Percentiles rank a stretch among this genome's conserved stretches.
These are phyloP conservation scores for Trichogramma dendrolimi DNA, from an alignment of 2,888 invertebrate genomes.

Conservation along the genomic window DNA sequence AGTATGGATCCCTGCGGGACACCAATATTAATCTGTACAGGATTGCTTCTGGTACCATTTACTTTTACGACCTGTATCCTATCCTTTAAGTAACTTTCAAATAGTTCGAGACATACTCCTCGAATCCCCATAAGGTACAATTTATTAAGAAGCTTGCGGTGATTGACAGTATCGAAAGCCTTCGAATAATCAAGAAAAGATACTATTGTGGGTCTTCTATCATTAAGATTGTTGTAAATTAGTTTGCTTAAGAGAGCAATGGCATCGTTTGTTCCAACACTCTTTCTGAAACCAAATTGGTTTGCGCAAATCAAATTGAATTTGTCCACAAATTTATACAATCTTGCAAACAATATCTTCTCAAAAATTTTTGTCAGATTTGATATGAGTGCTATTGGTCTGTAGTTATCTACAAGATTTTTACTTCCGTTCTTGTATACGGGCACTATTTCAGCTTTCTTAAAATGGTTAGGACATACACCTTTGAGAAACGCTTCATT, in stretches of 20 bases:
- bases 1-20: constrained; percentile 20
- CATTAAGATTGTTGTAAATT: constrained; percentile 23
- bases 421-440: constrained; percentile 24
- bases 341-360: constrained; percentile 24
- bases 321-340: constrained; percentile 12
- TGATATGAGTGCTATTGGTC: constrained; percentile 27
- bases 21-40: background rate
- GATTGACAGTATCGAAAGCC: constrained; percentile 23
- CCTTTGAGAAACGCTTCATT: background rate
- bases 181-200: constrained; percentile 27
- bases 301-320: constrained; percentile 6
- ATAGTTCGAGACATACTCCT: background rate
- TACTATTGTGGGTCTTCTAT: constrained; percentile 19
- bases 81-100: constrained; percentile 5
- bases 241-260: constrained; percentile 19
- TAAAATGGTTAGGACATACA: constrained; percentile 6
- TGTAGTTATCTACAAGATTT: constrained; percentile 22
- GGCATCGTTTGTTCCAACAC: constrained; percentile 26
- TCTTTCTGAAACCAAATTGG: constrained; percentile 27
- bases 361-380: constrained; percentile 29
- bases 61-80: constrained; percentile 11
- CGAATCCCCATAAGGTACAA: constrained; percentile 20
- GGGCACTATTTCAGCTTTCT: constrained; percentile 16
- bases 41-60: constrained; percentile 1
- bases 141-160: constrained; percentile 23